A percentile compares a stretch with the other conserved stretches of the same genome.
These are phyloP conservation scores for Myotis lucifugus DNA, from an alignment of 2,113 vertebrate genomes.

Conservation along the genomic window DNA sequence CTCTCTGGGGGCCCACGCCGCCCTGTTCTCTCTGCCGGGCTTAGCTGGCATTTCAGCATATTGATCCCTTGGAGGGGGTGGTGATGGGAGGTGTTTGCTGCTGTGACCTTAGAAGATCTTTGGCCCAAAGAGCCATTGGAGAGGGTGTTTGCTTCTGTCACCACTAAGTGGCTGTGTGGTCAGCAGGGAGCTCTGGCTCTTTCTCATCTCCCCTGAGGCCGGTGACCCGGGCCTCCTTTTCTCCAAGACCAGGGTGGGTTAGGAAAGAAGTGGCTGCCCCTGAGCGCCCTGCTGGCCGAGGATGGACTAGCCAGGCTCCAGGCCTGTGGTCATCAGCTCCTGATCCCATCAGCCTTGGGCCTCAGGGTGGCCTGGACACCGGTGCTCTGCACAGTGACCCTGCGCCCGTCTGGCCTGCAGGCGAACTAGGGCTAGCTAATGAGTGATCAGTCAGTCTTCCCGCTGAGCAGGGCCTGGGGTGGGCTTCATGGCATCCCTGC, in stretches of 20 bases:
- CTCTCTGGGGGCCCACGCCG: not conserved
- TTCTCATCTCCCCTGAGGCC: not conserved
- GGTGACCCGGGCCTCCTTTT: constrained; percentile 14
- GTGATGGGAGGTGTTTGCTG: not conserved
- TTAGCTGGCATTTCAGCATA: not conserved
- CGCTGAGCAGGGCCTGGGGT: not conserved
- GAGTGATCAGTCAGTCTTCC: not conserved
- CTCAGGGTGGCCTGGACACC: not conserved
- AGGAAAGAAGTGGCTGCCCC: not conserved
- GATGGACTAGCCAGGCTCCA: not conserved
- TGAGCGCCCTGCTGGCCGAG: not conserved
- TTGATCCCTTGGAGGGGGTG: not conserved
- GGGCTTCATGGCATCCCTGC: not conserved
- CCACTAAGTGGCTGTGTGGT: not conserved
- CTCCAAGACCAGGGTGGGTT: not conserved
- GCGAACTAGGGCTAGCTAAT: not conserved
- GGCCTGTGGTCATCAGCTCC: not conserved
- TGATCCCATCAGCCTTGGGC: not conserved
- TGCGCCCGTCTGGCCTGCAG: not conserved
- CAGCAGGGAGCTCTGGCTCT: not conserved
- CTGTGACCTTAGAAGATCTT: not conserved
- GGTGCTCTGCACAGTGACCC: not conserved
- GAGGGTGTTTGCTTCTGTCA: not conserved
- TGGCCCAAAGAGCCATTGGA: not conserved
- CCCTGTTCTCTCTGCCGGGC: not conserved